These are phyloP conservation scores for Caenorhabditis angaria DNA, from an alignment of 2,888 invertebrate species.

Conservation along the genomic window DNA sequence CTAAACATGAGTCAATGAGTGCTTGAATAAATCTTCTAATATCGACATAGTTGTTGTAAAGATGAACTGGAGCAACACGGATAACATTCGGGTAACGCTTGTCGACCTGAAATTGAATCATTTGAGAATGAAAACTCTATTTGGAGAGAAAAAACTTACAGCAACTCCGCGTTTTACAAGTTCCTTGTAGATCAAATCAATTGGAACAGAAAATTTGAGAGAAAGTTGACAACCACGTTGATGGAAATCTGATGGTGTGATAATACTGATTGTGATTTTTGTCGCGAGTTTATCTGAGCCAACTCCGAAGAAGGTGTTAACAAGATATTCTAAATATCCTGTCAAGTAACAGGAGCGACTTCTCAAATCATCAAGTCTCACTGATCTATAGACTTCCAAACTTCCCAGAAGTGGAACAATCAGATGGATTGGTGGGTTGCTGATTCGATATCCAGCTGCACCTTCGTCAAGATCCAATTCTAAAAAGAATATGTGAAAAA, in stretches of 20 bases:
- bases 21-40: slow-evolving; percentile 60
- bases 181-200: slow-evolving; percentile 74
- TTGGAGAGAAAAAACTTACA: slow-evolving; percentile 71
- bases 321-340: slow-evolving; percentile 75
- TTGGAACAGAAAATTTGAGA: slow-evolving; percentile 74
- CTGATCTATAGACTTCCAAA: slow-evolving; percentile 75
- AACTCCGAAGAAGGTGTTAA: slow-evolving; percentile 57
- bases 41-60: slow-evolving; percentile 75
- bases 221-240: slow-evolving; percentile 76
- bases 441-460: slow-evolving; percentile 75
- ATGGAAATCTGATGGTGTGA: slow-evolving; percentile 76
- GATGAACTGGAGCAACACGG: slow-evolving; percentile 75
- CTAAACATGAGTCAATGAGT: slow-evolving; percentile 41
- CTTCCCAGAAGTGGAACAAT: slow-evolving; percentile 74
- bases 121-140: background rate
- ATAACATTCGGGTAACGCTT: slow-evolving; percentile 75
- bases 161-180: slow-evolving; percentile 75
- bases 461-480: slow-evolving; percentile 74
- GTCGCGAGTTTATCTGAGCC: slow-evolving; percentile 34
- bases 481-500: slow-evolving; percentile 16
- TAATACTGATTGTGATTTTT: slow-evolving; percentile 72
- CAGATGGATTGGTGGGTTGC: slow-evolving; percentile 76
- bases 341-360: slow-evolving; percentile 76
- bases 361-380: slow-evolving; percentile 73
- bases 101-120: slow-evolving; percentile 74